Base-by-base conservation (phyloP, 2,888 invertebrate species). In the Drosophila paramelanica region DNA sequence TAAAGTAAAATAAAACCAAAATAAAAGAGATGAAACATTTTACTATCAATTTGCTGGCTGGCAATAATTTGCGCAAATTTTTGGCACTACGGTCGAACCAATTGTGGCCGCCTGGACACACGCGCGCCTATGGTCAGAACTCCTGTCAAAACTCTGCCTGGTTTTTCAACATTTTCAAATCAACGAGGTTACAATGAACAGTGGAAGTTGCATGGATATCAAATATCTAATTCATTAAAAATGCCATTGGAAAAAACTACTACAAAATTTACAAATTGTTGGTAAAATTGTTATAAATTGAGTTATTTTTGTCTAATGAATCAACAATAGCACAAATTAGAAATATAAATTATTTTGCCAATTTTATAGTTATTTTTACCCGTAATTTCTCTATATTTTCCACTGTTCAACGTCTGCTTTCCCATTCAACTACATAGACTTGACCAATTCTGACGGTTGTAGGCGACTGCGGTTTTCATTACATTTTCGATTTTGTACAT, bases 401-500 rank as follows among this genome's bases (percentile, higher is more conserved):
- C 87, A 87, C 58, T 31, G 84, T 83, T 46, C 62, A 65, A 47
- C 57, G 67, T 68, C 59, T 68, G 82, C 55, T 77, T 73, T 75
- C 74, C 64, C 64, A 72, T 79, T 73, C 53, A 70, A 73, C 66
- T 51, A 46, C 57, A 61, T 64, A 55, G 66, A 66, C 61, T 73
- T 67, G 73, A 77, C 73, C 84, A 80, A 59, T 23, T 52, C 69
- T 61, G 69, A 36, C 56, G 52, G 67, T 67, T 64, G 80, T 68
- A 78, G 88, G 78, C 84, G 77, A 64, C 87, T 84, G 84, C 65
- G 87, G 87, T 75, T 88, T 78, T 81, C 84, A 81, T 88, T 85
- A 77, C 84, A 74, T 87, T 89, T 87, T 83, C 87, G 79, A 87
- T 77, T 77, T 81, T 84, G 79, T 74, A 71, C 73, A 89, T 78